phyloP scores from a whole-genome alignment of 2,888 invertebrate genomes.

The Aporophyla lueneburgensis region DNA sequence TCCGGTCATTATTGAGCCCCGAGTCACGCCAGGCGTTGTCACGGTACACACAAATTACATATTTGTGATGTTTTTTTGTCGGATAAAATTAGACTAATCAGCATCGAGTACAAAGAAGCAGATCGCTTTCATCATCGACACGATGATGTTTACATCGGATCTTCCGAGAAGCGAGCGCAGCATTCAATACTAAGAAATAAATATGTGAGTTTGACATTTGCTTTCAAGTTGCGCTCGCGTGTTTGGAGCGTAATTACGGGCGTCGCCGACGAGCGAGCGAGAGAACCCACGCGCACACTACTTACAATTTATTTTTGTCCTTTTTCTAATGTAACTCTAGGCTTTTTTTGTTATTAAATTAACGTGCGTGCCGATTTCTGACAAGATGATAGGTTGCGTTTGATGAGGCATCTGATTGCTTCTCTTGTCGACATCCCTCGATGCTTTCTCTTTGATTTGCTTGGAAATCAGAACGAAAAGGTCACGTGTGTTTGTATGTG shows the following conservation, averaged over 20 bases:
- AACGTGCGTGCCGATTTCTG: slow-evolving; percentile 90
- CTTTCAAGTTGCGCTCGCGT: slow-evolving; percentile 89
- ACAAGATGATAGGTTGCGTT: slow-evolving; percentile 90
- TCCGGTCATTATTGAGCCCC: slow-evolving; percentile 77
- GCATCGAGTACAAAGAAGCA: slow-evolving; percentile 89
- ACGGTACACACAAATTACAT: slow-evolving; percentile 85
- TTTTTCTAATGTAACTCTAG: slow-evolving; percentile 80
- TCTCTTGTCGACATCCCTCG: slow-evolving; percentile 89
- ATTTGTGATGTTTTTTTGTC: slow-evolving; percentile 78
- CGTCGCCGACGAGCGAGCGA: slow-evolving; percentile 65
- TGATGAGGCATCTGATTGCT: slow-evolving; percentile 90
- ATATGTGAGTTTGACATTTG: slow-evolving; percentile 91
- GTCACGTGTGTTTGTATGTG: slow-evolving; percentile 73
- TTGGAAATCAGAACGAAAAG: slow-evolving; percentile 81
- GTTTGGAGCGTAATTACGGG: slow-evolving; percentile 88
- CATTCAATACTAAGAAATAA: slow-evolving; percentile 91
- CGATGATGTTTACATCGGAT: slow-evolving; percentile 88
- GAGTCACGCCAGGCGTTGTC: slow-evolving; percentile 84
- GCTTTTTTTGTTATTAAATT: slow-evolving; percentile 90
- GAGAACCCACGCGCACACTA: slow-evolving; percentile 71
- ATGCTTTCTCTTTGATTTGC: slow-evolving; percentile 90
- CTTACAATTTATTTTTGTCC: slow-evolving; percentile 82
- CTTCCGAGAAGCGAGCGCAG: slow-evolving; percentile 88
- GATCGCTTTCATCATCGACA: slow-evolving; percentile 91
- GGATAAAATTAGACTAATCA: slow-evolving; percentile 89